Evolutionary conservation across 92 coral and sea anemone species (phyloP).

Genomic region (Isaurus tuberculatus): DNA sequence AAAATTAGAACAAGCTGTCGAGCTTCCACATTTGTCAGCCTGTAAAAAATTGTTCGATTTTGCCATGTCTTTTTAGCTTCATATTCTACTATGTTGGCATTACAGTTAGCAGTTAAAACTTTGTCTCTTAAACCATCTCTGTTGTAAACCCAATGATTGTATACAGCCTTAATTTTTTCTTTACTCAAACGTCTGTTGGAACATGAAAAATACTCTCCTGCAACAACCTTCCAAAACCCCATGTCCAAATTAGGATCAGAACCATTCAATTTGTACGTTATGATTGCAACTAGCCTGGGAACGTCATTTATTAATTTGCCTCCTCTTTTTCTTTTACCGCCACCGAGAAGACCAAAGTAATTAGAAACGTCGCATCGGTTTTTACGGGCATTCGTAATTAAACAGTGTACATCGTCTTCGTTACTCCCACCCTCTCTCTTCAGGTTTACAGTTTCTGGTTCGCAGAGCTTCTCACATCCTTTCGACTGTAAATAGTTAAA

Average conservation of each 20-base stretch:
- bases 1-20: background rate
- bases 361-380: too few species aligned
- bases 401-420: background rate
- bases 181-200: background rate
- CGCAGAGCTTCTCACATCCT: background rate
- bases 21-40: background rate
- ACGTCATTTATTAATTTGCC: too few species aligned
- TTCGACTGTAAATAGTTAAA: background rate
- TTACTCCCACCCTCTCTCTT: background rate
- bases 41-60: background rate
- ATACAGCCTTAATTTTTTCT: background rate
- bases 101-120: background rate
- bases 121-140: background rate
- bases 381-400: too few species aligned
- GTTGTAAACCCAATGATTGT: background rate
- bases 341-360: too few species aligned
- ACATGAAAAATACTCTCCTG: background rate
- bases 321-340: too few species aligned
- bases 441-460: background rate
- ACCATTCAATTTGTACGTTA: background rate
- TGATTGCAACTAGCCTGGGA: background rate
- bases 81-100: background rate
- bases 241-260: background rate
- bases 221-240: background rate
- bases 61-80: background rate